These are phyloP conservation scores for Thymelicus acteon DNA, from an alignment of 2,888 invertebrate species.

Conservation along the genomic window DNA sequence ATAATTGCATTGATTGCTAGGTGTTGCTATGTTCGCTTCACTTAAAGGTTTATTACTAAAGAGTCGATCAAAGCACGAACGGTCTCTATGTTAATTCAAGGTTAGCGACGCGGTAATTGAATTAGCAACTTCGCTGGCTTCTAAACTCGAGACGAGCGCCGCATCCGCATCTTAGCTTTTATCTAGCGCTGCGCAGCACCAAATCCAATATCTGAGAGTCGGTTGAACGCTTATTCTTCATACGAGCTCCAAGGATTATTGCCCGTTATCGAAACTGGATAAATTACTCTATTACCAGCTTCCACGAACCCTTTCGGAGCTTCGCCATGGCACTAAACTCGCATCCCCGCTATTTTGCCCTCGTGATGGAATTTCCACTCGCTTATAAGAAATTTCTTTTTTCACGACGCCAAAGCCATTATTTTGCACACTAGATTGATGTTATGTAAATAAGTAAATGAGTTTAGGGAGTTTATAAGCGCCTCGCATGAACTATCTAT, in stretches of 20 bases:
- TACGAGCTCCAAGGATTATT: conserved; percentile 69
- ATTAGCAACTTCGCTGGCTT: conserved; percentile 22
- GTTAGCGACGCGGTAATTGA: conserved; percentile 17
- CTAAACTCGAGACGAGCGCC: conserved; percentile 19
- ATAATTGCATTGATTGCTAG: conserved; percentile 1
- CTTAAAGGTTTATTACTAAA: neutral
- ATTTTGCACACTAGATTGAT: conserved; percentile 56
- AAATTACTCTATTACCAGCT: conserved; percentile 80
- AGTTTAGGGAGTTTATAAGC: conserved; percentile 46
- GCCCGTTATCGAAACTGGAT: conserved; percentile 78
- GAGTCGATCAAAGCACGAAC: neutral
- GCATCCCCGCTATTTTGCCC: conserved; percentile 9
- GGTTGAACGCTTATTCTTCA: conserved; percentile 57
- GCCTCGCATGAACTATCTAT: conserved; percentile 38
- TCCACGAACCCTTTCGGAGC: conserved; percentile 65
- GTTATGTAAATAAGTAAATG: conserved; percentile 56
- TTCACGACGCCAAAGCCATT: conserved; percentile 58
- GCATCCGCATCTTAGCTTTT: conserved; percentile 37
- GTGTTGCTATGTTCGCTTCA: neutral
- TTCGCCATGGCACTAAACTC: conserved; percentile 41
- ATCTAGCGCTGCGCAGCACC: conserved; percentile 51
- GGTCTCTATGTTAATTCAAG: neutral
- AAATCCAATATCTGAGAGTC: conserved; percentile 47
- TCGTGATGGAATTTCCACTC: conserved; percentile 63
- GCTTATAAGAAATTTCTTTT: conserved; percentile 61